Conservation (phyloP, 2,113 vertebrate species). For the Saguinus imperator region DNA sequence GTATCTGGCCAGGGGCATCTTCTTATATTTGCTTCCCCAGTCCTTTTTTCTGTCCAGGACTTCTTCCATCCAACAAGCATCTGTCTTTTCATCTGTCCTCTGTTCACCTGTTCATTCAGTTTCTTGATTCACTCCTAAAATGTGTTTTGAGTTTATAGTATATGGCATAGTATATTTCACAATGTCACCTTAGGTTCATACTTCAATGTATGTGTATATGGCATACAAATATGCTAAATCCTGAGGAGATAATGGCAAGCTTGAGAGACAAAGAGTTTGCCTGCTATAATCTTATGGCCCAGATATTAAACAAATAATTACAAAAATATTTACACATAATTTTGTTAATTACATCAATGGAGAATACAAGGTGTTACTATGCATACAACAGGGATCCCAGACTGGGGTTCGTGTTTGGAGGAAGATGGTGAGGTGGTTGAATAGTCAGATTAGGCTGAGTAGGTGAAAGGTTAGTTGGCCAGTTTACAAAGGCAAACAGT, state of each 20-base stretch:
- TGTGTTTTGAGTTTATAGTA: background rate
- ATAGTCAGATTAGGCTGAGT: background rate
- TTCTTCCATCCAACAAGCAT: background rate
- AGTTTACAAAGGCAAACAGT: background rate
- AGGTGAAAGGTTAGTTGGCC: background rate
- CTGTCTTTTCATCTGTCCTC: background rate
- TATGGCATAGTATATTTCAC: background rate
- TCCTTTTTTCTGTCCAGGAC: background rate
- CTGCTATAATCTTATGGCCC: background rate
- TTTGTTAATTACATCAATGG: background rate
- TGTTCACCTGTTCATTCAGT: background rate
- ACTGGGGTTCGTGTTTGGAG: background rate
- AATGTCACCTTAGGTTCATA: too few species aligned
- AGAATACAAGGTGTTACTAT: background rate
- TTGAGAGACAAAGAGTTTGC: background rate
- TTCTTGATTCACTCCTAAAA: background rate
- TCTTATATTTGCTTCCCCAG: too few species aligned
- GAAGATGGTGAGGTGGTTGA: rapidly evolving
- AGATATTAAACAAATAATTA: background rate
- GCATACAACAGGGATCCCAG: too few species aligned
- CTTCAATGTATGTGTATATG: too few species aligned
- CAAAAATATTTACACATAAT: background rate
- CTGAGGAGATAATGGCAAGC: background rate
- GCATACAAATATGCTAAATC: background rate
- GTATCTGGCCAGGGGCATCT: background rate